Conservation (phyloP, 2,113 vertebrate genomes). For the Plotosus lineatus region DNA sequence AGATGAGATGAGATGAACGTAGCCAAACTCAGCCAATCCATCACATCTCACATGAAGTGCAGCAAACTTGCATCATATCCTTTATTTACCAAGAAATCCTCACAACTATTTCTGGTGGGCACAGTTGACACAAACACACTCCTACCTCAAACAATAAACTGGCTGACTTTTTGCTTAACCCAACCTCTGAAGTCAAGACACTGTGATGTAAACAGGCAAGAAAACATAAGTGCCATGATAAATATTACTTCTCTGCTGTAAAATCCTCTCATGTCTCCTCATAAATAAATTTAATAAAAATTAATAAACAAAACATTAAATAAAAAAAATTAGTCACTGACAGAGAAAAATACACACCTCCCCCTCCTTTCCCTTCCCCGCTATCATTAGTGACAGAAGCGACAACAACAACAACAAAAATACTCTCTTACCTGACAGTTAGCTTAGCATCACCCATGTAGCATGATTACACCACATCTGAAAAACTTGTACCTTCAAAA, state of each 20-base stretch:
- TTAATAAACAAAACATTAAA: too few relatives aligned
- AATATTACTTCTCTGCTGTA: background rate
- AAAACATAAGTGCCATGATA: background rate
- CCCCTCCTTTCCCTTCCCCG: background rate
- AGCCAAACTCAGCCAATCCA: conserved; percentile 7
- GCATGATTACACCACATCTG: background rate
- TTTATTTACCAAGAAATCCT: conserved; percentile 11
- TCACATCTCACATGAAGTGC: conserved; percentile 8
- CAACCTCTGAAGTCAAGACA: background rate
- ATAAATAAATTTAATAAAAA: too few relatives aligned
- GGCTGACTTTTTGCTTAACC: background rate
- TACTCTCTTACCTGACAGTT: conserved; percentile 39
- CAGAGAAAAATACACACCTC: background rate
- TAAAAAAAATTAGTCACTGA: background rate
- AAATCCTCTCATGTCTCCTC: background rate
- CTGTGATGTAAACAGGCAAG: background rate
- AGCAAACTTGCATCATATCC: background rate
- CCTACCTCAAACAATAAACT: background rate
- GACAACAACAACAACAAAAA: background rate
- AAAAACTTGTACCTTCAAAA: background rate
- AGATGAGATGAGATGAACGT: background rate
- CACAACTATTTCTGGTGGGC: conserved; percentile 13
- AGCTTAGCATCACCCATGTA: conserved; percentile 21
- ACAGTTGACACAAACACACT: background rate
- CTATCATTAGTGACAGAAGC: background rate